Percentiles rank a stretch among this genome's conserved stretches.
Conservation (phyloP, 2,888 invertebrate genomes). For the Liposcelis brunnea region DNA sequence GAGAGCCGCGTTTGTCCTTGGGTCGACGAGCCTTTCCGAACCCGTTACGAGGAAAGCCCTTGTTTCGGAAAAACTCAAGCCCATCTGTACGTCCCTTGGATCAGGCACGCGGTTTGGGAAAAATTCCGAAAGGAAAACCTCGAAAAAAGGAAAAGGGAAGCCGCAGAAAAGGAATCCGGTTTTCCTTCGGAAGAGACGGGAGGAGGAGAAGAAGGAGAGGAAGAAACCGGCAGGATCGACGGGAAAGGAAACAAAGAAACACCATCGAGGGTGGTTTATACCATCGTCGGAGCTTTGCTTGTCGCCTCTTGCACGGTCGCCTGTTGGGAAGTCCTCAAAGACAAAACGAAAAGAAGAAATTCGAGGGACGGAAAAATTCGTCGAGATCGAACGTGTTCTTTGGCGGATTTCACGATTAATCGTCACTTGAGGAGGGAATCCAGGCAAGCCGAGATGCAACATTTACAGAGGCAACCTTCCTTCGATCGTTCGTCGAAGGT, state of each 20-base stretch:
- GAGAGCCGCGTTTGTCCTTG: not conserved
- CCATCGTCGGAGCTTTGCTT: not conserved
- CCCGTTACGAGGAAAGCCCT: not conserved
- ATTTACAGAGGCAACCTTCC: conserved; percentile 3
- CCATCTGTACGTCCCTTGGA: not conserved
- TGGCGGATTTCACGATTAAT: conserved; percentile 4
- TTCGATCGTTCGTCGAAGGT: conserved; percentile 6
- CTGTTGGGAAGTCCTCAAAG: not conserved
- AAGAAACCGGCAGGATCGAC: not conserved
- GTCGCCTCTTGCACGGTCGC: not conserved
- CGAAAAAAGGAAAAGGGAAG: not conserved
- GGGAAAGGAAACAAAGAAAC: not conserved
- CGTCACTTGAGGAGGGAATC: conserved; percentile 4
- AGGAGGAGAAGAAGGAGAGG: not conserved
- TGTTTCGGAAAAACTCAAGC: not conserved
- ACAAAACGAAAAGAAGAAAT: not conserved
- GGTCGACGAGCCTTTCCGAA: too few species aligned
- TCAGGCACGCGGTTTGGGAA: not conserved
- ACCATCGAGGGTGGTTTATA: not conserved
- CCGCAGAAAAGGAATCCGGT: not conserved
- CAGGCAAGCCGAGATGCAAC: not conserved
- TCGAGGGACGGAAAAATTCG: not conserved
- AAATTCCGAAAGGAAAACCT: not conserved
- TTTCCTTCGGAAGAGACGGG: not conserved
- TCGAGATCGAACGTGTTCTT: not conserved